Percentiles rank a stretch among this genome's conserved stretches.
These are phyloP conservation scores for Dolichomitus sp. DNA, from an alignment of 2,888 invertebrate genomes.

Conservation along the genomic window DNA sequence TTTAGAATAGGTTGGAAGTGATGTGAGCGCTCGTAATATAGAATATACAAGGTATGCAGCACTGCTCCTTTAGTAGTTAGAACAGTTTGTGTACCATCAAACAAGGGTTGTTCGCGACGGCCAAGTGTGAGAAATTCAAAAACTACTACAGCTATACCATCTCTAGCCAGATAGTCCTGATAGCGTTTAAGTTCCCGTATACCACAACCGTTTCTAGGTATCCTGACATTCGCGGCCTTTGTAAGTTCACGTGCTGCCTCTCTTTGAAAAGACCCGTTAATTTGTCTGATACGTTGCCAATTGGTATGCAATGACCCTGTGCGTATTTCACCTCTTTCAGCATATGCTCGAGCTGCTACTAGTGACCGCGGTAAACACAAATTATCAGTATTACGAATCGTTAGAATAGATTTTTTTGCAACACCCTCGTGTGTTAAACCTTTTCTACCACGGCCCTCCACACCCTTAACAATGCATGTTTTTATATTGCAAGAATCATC, in stretches of 20 bases:
- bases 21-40: slow-evolving; percentile 37
- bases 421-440: slow-evolving; percentile 5
- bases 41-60: slow-evolving; percentile 12
- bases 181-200: not conserved
- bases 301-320: slow-evolving; percentile 10
- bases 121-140: slow-evolving; percentile 22
- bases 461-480: not conserved
- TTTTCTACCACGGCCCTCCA: not conserved
- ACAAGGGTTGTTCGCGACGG: slow-evolving; percentile 1
- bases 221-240: not conserved
- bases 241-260: slow-evolving; percentile 18
- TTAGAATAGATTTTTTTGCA: slow-evolving; percentile 33
- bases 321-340: slow-evolving; percentile 25
- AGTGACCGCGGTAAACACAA: slow-evolving; percentile 35
- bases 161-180: slow-evolving; percentile 6
- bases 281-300: slow-evolving; percentile 25
- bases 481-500: not conserved
- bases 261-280: not conserved
- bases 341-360: slow-evolving; percentile 1
- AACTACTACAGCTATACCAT: slow-evolving; percentile 57
- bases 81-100: slow-evolving; percentile 9
- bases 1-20: slow-evolving; percentile 38
- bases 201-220: slow-evolving; percentile 7
- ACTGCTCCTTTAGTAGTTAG: not conserved
- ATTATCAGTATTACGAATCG: slow-evolving; percentile 40